Evolutionary conservation across 2,797 vertebrate genomes (phyloP).

Genomic region (Lutjanus campechanus): DNA sequence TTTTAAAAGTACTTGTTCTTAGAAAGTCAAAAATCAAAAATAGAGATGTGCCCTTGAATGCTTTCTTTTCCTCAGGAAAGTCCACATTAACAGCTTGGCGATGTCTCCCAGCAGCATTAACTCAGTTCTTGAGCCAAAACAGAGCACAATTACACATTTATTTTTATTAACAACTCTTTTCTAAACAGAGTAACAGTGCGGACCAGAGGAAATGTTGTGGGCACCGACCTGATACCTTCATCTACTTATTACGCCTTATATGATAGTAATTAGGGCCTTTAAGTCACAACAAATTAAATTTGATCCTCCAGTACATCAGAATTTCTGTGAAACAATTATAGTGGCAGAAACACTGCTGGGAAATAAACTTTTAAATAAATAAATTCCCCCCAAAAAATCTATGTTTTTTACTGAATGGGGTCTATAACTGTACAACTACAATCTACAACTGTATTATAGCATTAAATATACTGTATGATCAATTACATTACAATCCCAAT

Average conservation of each 20-base stretch:
- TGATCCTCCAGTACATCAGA: too few relatives aligned
- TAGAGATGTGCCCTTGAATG: conserved; percentile 20
- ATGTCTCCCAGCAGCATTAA: neutral
- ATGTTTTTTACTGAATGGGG: too few relatives aligned
- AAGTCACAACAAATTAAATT: neutral
- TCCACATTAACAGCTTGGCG: conserved; percentile 42
- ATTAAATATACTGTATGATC: neutral
- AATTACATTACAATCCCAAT: neutral
- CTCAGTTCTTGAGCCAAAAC: neutral
- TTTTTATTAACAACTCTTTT: neutral
- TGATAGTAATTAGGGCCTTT: neutral
- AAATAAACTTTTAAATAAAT: neutral
- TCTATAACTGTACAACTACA: too few relatives aligned
- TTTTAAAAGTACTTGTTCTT: conserved; percentile 10
- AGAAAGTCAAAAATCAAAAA: conserved; percentile 46
- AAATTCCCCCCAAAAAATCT: too few relatives aligned
- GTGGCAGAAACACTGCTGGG: neutral
- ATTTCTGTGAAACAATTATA: neutral
- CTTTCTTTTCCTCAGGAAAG: conserved; percentile 54
- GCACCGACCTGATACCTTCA: neutral
- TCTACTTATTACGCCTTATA: neutral
- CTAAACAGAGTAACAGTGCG: too few relatives aligned
- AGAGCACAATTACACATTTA: neutral
- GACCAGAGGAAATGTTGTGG: neutral
- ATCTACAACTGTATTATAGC: neutral